These are phyloP conservation scores for Ichneumon xanthorius DNA, from an alignment of 2,888 invertebrate species.

Conservation along the genomic window DNA sequence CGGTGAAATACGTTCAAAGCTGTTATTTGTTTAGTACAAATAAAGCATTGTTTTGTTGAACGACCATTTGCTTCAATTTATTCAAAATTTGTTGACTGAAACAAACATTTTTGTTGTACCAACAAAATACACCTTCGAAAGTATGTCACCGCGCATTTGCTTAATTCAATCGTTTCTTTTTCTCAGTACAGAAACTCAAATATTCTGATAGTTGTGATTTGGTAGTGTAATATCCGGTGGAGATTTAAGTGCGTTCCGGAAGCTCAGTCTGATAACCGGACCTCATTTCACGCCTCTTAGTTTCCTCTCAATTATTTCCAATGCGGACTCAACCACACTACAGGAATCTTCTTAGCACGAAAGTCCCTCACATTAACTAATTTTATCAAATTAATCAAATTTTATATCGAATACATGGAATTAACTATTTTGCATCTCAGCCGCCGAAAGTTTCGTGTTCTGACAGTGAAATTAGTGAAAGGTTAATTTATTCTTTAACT, in stretches of 20 bases:
- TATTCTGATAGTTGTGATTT: background rate
- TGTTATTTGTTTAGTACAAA: too few species aligned
- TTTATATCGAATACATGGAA: background rate
- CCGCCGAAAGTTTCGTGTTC: background rate
- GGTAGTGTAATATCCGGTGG: background rate
- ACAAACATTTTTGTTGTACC: too few species aligned
- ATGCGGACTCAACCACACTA: background rate
- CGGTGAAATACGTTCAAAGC: too few species aligned
- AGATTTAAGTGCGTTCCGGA: background rate
- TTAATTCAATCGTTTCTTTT: too few species aligned
- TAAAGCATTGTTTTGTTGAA: too few species aligned
- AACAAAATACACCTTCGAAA: too few species aligned
- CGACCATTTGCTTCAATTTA: too few species aligned
- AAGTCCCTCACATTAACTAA: background rate
- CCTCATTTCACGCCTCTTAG: background rate
- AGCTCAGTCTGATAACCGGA: background rate
- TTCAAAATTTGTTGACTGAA: too few species aligned
- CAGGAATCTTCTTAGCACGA: background rate
- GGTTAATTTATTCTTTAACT: background rate
- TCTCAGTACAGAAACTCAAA: background rate
- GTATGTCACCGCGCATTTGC: too few species aligned
- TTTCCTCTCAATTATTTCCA: background rate
- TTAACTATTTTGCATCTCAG: background rate
- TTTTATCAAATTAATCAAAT: background rate
- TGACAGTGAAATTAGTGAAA: background rate